A percentile compares a stretch with the other conserved stretches of the same genome.
phyloP scores from a whole-genome alignment of 2,113 vertebrate genomes.

The Toxotes jaculatrix region DNA sequence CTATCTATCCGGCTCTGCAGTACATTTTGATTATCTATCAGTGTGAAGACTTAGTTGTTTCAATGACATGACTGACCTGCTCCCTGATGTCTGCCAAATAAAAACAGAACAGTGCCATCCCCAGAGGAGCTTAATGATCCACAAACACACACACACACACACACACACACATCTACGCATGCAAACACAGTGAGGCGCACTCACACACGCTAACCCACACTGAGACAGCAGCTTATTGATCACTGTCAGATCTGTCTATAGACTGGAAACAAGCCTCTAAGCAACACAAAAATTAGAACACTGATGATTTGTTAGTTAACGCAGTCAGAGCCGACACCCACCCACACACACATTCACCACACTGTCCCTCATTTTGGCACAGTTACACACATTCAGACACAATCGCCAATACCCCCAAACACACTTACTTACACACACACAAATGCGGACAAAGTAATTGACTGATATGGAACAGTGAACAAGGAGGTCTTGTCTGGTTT shows the following conservation, averaged over 20 bases:
- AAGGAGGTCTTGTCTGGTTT: slow-evolving; percentile 78
- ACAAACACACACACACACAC: slow-evolving; percentile 44
- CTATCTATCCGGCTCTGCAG: slow-evolving; percentile 40
- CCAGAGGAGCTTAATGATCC: slow-evolving; percentile 78
- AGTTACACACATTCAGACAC: slow-evolving; percentile 58
- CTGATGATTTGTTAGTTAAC: slow-evolving; percentile 76
- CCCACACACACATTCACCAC: slow-evolving; percentile 51
- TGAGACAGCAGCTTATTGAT: slow-evolving; percentile 81
- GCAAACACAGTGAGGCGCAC: slow-evolving; percentile 42
- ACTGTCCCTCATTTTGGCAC: slow-evolving; percentile 59
- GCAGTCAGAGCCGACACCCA: slow-evolving; percentile 57
- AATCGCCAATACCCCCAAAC: slow-evolving; percentile 41
- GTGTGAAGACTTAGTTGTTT: slow-evolving; percentile 70
- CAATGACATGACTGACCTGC: slow-evolving; percentile 65
- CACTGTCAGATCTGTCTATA: slow-evolving; percentile 77
- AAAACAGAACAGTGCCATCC: slow-evolving; percentile 72
- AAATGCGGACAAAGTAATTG: slow-evolving; percentile 74
- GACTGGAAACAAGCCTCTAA: slow-evolving; percentile 80
- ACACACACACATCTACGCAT: slow-evolving; percentile 5
- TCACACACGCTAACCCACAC: slow-evolving; percentile 37
- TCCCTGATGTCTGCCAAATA: slow-evolving; percentile 73
- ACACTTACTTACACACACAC: slow-evolving; percentile 35
- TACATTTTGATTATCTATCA: slow-evolving; percentile 73
- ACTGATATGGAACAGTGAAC: slow-evolving; percentile 76
- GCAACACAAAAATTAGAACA: slow-evolving; percentile 81